Evolutionary conservation across 2,113 vertebrate genomes (phyloP).

Genomic region (Dermatemys mawii): DNA sequence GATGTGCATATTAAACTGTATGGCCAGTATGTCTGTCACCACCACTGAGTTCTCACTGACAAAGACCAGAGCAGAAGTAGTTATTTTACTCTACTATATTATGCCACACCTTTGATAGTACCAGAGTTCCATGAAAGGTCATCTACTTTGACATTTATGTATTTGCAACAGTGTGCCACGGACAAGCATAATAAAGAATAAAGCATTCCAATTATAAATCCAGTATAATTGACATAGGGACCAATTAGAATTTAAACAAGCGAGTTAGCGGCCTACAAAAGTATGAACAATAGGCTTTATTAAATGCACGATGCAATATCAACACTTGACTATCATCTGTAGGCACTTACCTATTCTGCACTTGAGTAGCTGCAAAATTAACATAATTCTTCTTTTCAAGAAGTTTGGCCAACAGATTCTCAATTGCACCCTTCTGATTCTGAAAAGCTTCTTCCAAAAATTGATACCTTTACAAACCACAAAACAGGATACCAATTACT

Average conservation of each 20-base stretch:
- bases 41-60: background rate
- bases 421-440: conserved; percentile 96
- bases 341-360: conserved; percentile 91
- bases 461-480: conserved; percentile 86
- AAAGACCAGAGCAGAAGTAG: background rate
- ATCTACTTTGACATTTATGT: background rate
- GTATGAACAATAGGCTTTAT: background rate
- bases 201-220: background rate
- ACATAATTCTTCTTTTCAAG: conserved; percentile 97
- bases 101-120: background rate
- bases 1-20: background rate
- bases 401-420: conserved; percentile 92
- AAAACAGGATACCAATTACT: conserved; percentile 40
- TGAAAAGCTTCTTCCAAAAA: conserved; percentile 98
- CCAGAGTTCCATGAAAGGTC: background rate
- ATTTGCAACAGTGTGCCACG: background rate
- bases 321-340: background rate
- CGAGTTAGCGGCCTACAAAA: background rate
- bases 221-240: background rate
- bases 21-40: background rate
- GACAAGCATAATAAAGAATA: background rate
- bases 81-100: background rate
- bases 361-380: conserved; percentile 93
- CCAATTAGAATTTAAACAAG: background rate
- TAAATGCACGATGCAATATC: background rate